Conservation (phyloP, 1,140 invertebrate species). For the Batillaria attramentaria region DNA sequence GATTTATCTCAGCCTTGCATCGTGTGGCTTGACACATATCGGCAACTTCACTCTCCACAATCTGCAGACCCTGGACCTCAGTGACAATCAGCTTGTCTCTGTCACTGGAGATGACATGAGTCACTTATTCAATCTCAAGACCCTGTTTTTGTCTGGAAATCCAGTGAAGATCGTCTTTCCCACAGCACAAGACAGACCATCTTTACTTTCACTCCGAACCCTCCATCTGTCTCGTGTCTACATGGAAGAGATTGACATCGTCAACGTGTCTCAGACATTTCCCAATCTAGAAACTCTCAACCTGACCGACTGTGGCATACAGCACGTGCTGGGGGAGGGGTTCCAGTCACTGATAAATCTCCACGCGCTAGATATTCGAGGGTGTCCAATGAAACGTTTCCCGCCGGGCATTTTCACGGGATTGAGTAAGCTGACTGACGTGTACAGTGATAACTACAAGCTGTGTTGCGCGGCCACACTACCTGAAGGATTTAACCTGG, state of each 20-base stretch:
- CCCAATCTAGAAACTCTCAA: neutral
- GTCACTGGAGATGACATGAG: neutral
- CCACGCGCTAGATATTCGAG: neutral
- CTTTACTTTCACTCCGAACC: neutral
- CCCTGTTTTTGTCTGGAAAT: constrained; percentile 17
- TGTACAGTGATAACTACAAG: constrained; percentile 36
- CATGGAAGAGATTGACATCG: neutral
- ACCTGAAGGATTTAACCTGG: constrained; percentile 25
- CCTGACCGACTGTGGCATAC: neutral
- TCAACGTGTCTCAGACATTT: neutral
- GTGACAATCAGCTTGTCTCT: constrained; percentile 17
- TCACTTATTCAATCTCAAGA: constrained; percentile 11
- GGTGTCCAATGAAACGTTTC: neutral
- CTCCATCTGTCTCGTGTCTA: neutral
- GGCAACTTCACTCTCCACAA: neutral
- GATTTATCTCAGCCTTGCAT: neutral
- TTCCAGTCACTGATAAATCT: neutral
- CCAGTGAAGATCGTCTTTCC: neutral
- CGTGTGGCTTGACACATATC: constrained; percentile 4
- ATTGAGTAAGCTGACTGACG: neutral
- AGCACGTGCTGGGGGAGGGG: neutral
- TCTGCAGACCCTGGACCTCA: constrained; percentile 10
- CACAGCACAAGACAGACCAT: neutral
- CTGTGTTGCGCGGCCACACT: constrained; percentile 40
- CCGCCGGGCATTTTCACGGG: constrained; percentile 23